These are phyloP conservation scores for Nycticebus coucang DNA, from an alignment of 2,113 vertebrate species.

Conservation along the genomic window DNA sequence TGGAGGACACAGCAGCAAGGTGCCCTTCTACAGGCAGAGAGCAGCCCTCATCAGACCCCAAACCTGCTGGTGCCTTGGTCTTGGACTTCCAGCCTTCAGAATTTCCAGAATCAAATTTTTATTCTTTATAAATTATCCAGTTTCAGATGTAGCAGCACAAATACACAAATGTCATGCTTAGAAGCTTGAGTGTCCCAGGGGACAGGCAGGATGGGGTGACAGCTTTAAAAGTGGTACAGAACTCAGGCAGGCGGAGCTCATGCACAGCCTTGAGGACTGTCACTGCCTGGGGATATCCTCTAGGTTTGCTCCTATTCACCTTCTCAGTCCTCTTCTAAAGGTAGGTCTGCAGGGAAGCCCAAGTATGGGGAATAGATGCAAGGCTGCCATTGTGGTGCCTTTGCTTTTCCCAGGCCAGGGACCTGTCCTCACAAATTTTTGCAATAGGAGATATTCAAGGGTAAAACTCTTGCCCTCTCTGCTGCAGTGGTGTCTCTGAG, in stretches of 20 bases:
- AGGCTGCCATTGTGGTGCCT: background rate
- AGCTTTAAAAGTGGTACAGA: background rate
- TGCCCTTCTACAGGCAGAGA: background rate
- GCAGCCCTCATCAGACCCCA: background rate
- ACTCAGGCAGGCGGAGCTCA: background rate
- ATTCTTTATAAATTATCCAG: background rate
- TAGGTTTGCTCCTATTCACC: too few species aligned
- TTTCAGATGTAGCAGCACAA: background rate
- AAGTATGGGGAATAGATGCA: accelerated
- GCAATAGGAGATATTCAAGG: background rate
- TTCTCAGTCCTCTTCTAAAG: background rate
- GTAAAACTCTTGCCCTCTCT: background rate
- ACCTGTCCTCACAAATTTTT: background rate
- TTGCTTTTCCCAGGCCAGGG: background rate
- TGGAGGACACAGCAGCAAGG: background rate
- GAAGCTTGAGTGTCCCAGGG: background rate
- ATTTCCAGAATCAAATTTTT: background rate
- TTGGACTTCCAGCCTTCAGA: background rate
- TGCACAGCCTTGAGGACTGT: background rate
- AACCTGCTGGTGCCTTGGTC: background rate
- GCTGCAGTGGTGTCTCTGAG: background rate
- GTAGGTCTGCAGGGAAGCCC: background rate
- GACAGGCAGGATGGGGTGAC: background rate
- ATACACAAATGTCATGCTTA: background rate
- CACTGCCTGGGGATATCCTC: background rate